These are phyloP conservation scores for Ispidina picta DNA, from an alignment of 2,797 vertebrate genomes.

Conservation along the genomic window DNA sequence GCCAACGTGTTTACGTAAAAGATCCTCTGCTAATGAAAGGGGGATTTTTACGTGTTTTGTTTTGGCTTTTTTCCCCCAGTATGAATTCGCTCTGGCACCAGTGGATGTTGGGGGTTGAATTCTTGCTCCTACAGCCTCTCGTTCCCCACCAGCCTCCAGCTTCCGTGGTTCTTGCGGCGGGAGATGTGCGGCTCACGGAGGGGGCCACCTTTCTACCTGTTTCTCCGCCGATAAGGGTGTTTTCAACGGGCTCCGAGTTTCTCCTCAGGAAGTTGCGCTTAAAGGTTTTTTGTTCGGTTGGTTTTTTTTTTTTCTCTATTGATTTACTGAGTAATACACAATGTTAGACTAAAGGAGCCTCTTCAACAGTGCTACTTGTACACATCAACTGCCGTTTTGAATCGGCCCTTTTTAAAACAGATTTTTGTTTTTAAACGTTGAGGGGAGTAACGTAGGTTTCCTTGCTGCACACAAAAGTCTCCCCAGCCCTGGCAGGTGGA, in stretches of 20 bases:
- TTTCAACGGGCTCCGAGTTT: background rate
- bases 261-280: background rate
- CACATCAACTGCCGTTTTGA: background rate
- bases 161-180: background rate
- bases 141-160: background rate
- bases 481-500: background rate
- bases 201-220: background rate
- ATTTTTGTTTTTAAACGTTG: background rate
- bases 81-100: background rate
- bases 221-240: background rate
- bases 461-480: background rate
- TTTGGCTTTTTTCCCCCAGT: background rate
- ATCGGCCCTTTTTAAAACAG: background rate
- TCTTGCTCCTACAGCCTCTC: background rate
- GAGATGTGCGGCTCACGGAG: background rate
- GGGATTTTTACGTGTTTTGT: background rate
- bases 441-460: no score
- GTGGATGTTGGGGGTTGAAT: background rate
- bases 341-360: background rate
- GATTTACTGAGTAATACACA: background rate
- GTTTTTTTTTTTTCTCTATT: fast-evolving
- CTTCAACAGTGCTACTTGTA: background rate
- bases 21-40: background rate
- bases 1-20: background rate
- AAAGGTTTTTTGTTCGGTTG: background rate